Evolutionary conservation across 2,888 invertebrate genomes (phyloP), one percentile per base, ranked within the genome.

Genomic region (Heliconius sara): DNA sequence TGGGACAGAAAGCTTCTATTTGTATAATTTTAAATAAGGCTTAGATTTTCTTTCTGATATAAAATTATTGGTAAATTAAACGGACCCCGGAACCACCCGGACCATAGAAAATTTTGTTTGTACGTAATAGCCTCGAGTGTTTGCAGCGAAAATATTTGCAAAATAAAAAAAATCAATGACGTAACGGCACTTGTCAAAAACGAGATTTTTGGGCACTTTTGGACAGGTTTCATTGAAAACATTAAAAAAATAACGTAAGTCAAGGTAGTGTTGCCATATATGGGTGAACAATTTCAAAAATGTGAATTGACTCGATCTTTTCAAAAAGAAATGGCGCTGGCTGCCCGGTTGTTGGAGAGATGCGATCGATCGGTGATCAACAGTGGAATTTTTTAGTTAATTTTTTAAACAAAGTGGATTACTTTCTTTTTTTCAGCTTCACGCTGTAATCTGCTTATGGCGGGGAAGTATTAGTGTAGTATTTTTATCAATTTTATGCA

Each of bases 211-310:
- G 16, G n/a, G 43, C 34, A 60, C 34, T 60, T 73, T 72, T 25
- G 73, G 60, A 73, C 73, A 34, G 30, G 73, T 73, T 73, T 73
- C 60, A 73, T 73, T 73, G 73, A 73, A 73, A 73, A 73, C 34
- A 73, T 57, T 52, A 34, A 60, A 73, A 73, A 60, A 73, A 34
- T 52, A 68, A 43, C 70, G n/a, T 60, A 73, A 60, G 73, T 60
- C 73, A 73, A 73, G 73, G 73, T 73, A 60, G 57, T 43, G 5
- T 9, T 13, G 60, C 60, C 73, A 60, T 73, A 39, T 73, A 73
- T 73, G 73, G 73, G 34, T 13, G 34, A 60, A 60, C 16, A 34
- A 73, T 73, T 60, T 39, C 13, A 73, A 73, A 73, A 73, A 73
- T 25, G 60, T 73, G n/a, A 73, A 60, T 73, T 34, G 70, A 4